Conservation (phyloP, 2,113 vertebrate species). For the Bos indicus region DNA sequence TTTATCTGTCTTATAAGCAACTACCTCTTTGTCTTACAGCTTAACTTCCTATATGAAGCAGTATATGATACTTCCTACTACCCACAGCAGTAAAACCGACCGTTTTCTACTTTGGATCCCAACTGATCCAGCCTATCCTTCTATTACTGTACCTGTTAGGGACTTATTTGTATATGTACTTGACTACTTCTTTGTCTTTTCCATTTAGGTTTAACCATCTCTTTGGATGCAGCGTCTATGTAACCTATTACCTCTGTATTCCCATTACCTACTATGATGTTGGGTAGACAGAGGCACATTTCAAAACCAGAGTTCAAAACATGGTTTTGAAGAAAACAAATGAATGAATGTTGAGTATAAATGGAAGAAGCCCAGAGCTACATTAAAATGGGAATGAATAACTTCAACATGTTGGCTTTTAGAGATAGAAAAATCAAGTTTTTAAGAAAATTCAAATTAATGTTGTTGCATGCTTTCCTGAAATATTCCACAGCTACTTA, state of each 20-base stretch:
- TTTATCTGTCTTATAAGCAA: background rate
- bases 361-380: background rate
- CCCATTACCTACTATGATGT: background rate
- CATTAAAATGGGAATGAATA: background rate
- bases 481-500: slow-evolving; percentile 79
- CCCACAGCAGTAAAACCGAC: background rate
- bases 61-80: background rate
- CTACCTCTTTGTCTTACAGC: background rate
- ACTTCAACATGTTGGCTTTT: background rate
- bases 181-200: background rate
- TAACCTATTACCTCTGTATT: background rate
- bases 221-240: background rate
- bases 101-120: background rate
- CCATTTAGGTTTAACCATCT: background rate
- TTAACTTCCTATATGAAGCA: background rate
- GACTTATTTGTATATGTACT: background rate
- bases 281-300: background rate
- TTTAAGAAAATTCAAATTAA: background rate
- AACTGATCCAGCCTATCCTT: background rate
- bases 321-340: background rate
- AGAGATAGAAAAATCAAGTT: background rate
- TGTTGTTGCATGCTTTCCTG: background rate
- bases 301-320: background rate
- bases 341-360: background rate
- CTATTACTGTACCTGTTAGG: background rate